Conservation (phyloP, 2,797 vertebrate genomes). For the Sparidentex hasta region DNA sequence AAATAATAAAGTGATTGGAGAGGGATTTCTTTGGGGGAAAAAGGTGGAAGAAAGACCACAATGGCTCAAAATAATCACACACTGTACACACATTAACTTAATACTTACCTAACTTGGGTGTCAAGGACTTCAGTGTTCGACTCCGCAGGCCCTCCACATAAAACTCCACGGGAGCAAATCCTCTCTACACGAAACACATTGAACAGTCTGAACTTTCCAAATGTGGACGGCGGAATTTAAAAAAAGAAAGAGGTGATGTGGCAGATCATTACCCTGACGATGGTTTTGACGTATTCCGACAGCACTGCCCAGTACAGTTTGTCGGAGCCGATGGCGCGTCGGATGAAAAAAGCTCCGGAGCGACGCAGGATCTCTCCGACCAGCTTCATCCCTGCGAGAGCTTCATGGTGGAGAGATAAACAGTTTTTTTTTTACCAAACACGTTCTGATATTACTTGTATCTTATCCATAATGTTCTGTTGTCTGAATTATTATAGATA, state of each 20-base stretch:
- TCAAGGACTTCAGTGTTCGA: slow-evolving; percentile 93
- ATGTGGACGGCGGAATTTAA: background rate
- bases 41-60: background rate
- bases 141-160: slow-evolving; percentile 96
- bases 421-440: background rate
- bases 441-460: too few species aligned
- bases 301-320: slow-evolving; percentile 97
- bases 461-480: background rate
- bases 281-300: slow-evolving; percentile 94
- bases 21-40: background rate
- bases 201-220: background rate
- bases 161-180: slow-evolving; percentile 96
- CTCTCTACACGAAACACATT: slow-evolving; percentile 84
- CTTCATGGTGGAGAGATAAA: slow-evolving; percentile 73
- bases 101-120: slow-evolving; percentile 92
- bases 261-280: slow-evolving; percentile 88
- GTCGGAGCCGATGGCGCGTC: slow-evolving; percentile 93
- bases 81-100: slow-evolving; percentile 7
- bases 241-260: background rate
- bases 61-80: background rate
- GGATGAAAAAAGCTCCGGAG: slow-evolving; percentile 97
- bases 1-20: background rate
- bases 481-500: slow-evolving; percentile 76
- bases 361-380: slow-evolving; percentile 93
- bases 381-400: slow-evolving; percentile 95